phyloP scores from a whole-genome alignment of 2,888 invertebrate genomes.

The Dicranocentrus wangi region DNA sequence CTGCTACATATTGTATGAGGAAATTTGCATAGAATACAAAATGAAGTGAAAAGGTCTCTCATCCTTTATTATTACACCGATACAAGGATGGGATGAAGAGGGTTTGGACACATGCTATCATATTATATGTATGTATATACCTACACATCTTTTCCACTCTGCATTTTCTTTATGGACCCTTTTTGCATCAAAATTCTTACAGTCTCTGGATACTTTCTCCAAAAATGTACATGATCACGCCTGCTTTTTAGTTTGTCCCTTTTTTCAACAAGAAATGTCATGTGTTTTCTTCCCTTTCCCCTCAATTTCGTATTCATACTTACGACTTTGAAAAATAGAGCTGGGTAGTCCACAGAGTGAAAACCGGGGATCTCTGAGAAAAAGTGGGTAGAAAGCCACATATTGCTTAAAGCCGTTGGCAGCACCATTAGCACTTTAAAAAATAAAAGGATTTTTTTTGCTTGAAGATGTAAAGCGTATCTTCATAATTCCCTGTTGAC shows the following conservation, averaged over 20 bases:
- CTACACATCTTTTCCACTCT: no score
- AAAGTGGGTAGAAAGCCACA: no score
- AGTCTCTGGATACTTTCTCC: constrained; percentile 20
- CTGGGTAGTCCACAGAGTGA: no score
- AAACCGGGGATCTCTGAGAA: no score
- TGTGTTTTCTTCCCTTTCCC: not conserved
- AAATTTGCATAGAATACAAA: constrained; percentile 37
- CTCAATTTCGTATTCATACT: not conserved
- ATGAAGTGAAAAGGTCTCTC: constrained; percentile 19
- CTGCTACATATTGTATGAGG: constrained; percentile 32
- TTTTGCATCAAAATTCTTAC: constrained; percentile 24
- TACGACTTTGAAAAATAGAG: no score
- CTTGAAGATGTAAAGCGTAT: constrained; percentile 14
- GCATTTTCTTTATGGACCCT: no score
- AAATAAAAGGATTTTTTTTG: not conserved
- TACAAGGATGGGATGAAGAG: not conserved
- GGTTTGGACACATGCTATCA: no score
- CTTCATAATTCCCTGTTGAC: constrained; percentile 31
- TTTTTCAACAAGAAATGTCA: not conserved
- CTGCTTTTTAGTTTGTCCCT: not conserved
- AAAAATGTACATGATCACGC: not conserved
- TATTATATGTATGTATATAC: no score
- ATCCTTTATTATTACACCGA: not conserved
- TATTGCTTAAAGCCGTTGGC: no score
- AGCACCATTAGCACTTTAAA: not conserved